phyloP scores from a whole-genome alignment of 2,797 vertebrate species.

The Euthynnus affinis region DNA sequence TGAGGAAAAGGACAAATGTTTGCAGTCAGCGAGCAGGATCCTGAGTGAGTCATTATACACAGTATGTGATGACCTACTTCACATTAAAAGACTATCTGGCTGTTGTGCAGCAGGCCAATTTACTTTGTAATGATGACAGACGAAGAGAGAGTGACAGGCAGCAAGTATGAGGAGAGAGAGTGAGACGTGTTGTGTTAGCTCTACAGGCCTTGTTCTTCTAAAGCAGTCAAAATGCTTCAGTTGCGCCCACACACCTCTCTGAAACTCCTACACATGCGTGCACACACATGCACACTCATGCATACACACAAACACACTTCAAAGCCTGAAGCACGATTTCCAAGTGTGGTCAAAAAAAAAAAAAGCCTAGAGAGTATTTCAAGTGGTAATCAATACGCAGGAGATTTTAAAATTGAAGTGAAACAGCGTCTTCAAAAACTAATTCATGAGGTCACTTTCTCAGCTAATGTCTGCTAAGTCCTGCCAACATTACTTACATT shows the following conservation, averaged over 20 bases:
- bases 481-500: neutral
- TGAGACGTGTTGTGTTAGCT: conserved; percentile 40
- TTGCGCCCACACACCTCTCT: conserved; percentile 63
- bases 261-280: conserved; percentile 54
- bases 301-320: conserved; percentile 32
- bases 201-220: conserved; percentile 59
- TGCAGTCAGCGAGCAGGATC: conserved; percentile 27
- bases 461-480: conserved; percentile 39
- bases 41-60: conserved; percentile 59
- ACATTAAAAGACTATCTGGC: conserved; percentile 63
- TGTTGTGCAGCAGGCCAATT: conserved; percentile 64
- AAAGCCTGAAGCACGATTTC: conserved; percentile 51
- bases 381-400: conserved; percentile 55
- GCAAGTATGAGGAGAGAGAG: conserved; percentile 32
- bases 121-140: conserved; percentile 52
- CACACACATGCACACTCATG: neutral
- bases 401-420: conserved; percentile 37
- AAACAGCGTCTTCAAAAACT: conserved; percentile 38
- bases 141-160: conserved; percentile 44
- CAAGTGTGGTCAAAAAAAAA: conserved; percentile 38
- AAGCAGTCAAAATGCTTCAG: conserved; percentile 65
- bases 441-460: conserved; percentile 38
- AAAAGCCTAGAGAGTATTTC: conserved; percentile 15
- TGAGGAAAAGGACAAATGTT: conserved; percentile 44
- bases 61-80: conserved; percentile 66